Evolutionary conservation across 1,140 invertebrate species (phyloP), one percentile per base, ranked within the genome.

Genomic region (Metaphire vulgaris): DNA sequence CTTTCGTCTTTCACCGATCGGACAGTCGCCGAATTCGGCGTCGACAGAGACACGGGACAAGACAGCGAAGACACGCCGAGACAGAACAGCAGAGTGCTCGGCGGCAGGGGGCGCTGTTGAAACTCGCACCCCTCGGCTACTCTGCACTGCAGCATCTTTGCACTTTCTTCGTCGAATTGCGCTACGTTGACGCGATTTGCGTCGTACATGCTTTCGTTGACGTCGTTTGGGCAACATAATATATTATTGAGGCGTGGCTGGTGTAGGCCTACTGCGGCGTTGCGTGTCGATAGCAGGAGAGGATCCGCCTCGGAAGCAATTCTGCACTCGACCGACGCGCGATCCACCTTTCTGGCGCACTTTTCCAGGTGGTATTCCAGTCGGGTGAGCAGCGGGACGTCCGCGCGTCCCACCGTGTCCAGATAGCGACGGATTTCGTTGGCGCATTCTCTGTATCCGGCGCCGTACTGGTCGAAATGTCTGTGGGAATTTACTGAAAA

Each of bases 381-480:
- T 56, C 41, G 41, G 21, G 41, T 21, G 41, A 56, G 41, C 21
- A 56, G 21, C 6, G 41, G 6, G 21, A 56, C 41, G 41, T 56
- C 41, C 21, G 41, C 6, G 41, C 41, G 21, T 6, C 41, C 41
- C 6, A 56, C 41, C 41, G 41, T 56, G 72, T 0, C 64, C n/a
- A 41, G 64, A 41, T 74, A 74, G 32, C 64, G 72, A 26, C 15
- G 33, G 32, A 74, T 41, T 41, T 74, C 72, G 26, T 30, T 64
- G 21, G 72, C 72, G 33, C 72, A 74, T 28, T 74, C 72, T 28
- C 64, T 64, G 41, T 64, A 74, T 15, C 72, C 72, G 28, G 72
- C 72, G 30, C 33, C 1, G 72, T 74, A 74, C 31, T 74, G 41
- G 6, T 6, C 21, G 41, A 56, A 6, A 56, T 12, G 41, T 12